Percentiles rank a stretch among this genome's conserved stretches.
Evolutionary conservation across 2,888 invertebrate genomes (phyloP).

Genomic region (Drosophila setosimentum): DNA sequence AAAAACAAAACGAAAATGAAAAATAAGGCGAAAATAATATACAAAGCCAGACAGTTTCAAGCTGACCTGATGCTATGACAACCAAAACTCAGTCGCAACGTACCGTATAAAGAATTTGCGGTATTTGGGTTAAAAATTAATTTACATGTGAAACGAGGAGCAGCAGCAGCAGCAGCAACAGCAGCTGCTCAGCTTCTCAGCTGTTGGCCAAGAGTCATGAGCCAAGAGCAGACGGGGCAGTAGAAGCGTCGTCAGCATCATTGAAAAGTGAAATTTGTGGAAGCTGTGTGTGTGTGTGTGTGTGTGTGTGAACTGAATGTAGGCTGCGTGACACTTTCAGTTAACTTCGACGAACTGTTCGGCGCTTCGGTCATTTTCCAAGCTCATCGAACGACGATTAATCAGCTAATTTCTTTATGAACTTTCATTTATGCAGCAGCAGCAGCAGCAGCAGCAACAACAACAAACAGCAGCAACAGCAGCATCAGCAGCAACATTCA

Average conservation of each 20-base stretch:
- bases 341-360: slow-evolving; percentile 38
- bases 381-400: slow-evolving; percentile 80
- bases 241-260: slow-evolving; percentile 59
- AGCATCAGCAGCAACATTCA: slow-evolving; percentile 48
- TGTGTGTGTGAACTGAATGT: slow-evolving; percentile 54
- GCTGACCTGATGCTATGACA: slow-evolving; percentile 50
- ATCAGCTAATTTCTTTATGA: slow-evolving; percentile 82
- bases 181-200: slow-evolving; percentile 43
- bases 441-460: slow-evolving; percentile 19
- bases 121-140: slow-evolving; percentile 83
- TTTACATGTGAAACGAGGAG: slow-evolving; percentile 79
- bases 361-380: slow-evolving; percentile 72
- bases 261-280: slow-evolving; percentile 80
- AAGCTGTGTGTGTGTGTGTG: slow-evolving; percentile 17
- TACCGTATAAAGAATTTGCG: slow-evolving; percentile 76
- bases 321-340: slow-evolving; percentile 81
- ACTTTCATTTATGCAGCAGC: slow-evolving; percentile 76
- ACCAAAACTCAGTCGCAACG: slow-evolving; percentile 35
- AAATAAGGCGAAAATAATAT: slow-evolving; percentile 9
- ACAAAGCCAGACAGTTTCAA: slow-evolving; percentile 14
- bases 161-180: slow-evolving; percentile 12
- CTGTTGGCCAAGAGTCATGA: slow-evolving; percentile 23
- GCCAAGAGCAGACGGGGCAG: slow-evolving; percentile 20
- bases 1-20: background rate
- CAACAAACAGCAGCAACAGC: slow-evolving; percentile 35